Conservation (phyloP, 2,888 invertebrate species). For the Thecophora atra region DNA sequence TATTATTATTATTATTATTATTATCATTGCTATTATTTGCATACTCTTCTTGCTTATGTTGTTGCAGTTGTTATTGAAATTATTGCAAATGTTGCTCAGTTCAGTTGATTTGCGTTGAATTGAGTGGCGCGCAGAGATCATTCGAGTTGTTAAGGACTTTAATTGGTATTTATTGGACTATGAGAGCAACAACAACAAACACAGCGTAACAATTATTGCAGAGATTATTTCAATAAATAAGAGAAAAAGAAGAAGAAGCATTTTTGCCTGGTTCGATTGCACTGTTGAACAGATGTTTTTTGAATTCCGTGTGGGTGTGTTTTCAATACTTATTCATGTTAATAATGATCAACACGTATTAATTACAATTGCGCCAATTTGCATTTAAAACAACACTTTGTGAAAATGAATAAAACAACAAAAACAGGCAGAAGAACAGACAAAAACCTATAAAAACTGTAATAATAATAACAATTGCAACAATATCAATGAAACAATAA, state of each 20-base stretch:
- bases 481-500: not conserved
- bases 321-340: slow-evolving; percentile 22
- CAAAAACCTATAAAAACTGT: not conserved
- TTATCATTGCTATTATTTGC: not conserved
- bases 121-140: not conserved
- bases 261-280: no score
- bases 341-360: slow-evolving; percentile 23
- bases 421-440: not conserved
- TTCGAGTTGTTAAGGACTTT: slow-evolving; percentile 6
- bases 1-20: no score
- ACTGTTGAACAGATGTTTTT: no score
- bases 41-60: not conserved
- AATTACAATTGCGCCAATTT: slow-evolving; percentile 5
- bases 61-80: slow-evolving; percentile 2
- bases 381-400: not conserved
- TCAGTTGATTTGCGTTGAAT: not conserved
- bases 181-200: slow-evolving; percentile 24
- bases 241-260: no score
- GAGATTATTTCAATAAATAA: not conserved
- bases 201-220: slow-evolving; percentile 23
- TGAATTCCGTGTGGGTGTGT: not conserved
- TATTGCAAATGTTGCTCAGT: not conserved
- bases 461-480: not conserved
- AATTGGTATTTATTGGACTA: slow-evolving; percentile 19
- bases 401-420: not conserved